Evolutionary conservation across 2,113 vertebrate species (phyloP).

Genomic region (Chauna torquata): DNA sequence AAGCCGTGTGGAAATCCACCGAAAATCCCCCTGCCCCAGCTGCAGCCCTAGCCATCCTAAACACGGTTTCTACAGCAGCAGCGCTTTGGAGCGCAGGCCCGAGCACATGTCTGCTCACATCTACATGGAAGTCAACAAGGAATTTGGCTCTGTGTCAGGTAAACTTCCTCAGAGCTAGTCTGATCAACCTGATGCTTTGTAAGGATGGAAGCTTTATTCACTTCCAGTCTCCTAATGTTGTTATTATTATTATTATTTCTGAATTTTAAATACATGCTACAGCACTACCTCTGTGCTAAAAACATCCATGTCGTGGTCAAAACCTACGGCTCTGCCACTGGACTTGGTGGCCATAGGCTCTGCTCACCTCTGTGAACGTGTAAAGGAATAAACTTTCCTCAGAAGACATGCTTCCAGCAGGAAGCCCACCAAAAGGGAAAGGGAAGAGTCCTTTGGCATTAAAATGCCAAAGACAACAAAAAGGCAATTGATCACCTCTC

Average conservation of each 20-base stretch:
- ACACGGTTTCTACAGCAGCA: background rate
- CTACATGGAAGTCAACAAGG: background rate
- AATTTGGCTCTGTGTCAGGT: background rate
- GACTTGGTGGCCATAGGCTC: fast-evolving
- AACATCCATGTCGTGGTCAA: fast-evolving
- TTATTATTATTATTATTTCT: background rate
- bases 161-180: background rate
- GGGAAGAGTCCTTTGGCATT: background rate
- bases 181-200: background rate
- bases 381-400: background rate
- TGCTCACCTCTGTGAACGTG: background rate
- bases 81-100: background rate
- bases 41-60: background rate
- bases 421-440: background rate
- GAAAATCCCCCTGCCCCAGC: background rate
- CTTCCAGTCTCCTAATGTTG: background rate
- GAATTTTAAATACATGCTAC: fast-evolving
- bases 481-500: background rate
- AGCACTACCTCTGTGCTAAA: background rate
- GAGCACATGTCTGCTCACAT: background rate
- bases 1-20: slow-evolving; percentile 3
- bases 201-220: background rate
- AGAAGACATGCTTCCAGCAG: background rate
- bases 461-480: slow-evolving; percentile 1
- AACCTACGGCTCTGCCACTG: fast-evolving